phyloP scores from a whole-genome alignment of 1,140 invertebrate species.

The Melipona quadrifasciata region DNA sequence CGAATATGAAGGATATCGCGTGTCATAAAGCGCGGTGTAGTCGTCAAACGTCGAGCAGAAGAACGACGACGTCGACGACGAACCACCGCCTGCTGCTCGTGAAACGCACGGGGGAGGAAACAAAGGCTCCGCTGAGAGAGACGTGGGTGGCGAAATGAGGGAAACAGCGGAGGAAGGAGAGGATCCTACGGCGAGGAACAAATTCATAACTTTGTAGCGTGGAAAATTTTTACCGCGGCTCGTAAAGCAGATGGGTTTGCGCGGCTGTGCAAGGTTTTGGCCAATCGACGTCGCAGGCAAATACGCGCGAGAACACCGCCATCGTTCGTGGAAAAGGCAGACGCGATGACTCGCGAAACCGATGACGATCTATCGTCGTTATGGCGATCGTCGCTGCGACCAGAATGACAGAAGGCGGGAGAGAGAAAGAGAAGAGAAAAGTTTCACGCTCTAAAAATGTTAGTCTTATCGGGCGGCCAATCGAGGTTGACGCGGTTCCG shows the following conservation, averaged over 20 bases:
- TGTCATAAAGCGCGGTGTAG: slow-evolving; percentile 73
- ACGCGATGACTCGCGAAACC: slow-evolving; percentile 40
- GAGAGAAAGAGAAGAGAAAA: no score
- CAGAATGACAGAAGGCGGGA: background rate
- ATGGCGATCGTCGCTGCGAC: background rate
- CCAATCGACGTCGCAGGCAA: slow-evolving; percentile 57
- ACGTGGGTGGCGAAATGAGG: background rate
- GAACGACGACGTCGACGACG: background rate
- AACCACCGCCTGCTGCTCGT: background rate
- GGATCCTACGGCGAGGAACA: slow-evolving; percentile 37
- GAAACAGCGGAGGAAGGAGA: background rate
- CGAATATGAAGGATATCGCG: slow-evolving; percentile 73
- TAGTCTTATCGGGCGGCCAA: background rate
- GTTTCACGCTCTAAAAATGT: background rate
- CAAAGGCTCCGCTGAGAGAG: slow-evolving; percentile 8
- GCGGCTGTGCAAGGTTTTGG: slow-evolving; percentile 45
- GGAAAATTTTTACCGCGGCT: slow-evolving; percentile 68
- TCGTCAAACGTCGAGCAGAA: slow-evolving; percentile 50
- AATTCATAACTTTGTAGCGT: slow-evolving; percentile 71
- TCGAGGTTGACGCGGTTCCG: background rate
- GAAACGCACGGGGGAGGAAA: slow-evolving; percentile 42
- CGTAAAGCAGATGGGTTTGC: slow-evolving; percentile 57
- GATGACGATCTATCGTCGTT: slow-evolving; percentile 48
- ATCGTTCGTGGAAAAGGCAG: slow-evolving; percentile 25
- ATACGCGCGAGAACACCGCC: slow-evolving; percentile 36